These are phyloP conservation scores for Girardinichthys multiradiatus DNA, from an alignment of 2,113 vertebrate species.

Conservation along the genomic window DNA sequence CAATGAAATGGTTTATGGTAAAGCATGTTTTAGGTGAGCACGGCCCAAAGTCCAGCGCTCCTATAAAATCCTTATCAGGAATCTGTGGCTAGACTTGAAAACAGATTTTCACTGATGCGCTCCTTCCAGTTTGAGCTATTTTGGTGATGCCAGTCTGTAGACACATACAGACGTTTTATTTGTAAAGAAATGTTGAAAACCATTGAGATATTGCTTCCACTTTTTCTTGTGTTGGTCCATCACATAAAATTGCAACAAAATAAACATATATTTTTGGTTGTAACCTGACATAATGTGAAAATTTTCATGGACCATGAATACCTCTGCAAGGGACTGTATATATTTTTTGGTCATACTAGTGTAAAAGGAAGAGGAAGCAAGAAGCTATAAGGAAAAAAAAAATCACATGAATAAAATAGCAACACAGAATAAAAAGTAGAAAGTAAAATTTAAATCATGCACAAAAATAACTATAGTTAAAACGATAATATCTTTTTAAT, in stretches of 20 bases:
- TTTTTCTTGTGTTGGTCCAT: not conserved
- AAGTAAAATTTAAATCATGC: not conserved
- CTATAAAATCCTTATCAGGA: too few species aligned
- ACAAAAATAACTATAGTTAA: not conserved
- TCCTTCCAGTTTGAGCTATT: too few species aligned
- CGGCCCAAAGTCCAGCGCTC: not conserved
- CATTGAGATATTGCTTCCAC: not conserved
- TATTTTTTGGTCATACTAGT: too few species aligned
- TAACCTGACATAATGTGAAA: not conserved
- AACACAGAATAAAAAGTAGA: not conserved
- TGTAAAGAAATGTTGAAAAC: not conserved
- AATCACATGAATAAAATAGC: not conserved
- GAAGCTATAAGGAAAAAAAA: too few species aligned
- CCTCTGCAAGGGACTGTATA: too few species aligned
- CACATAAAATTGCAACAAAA: not conserved
- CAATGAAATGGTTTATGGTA: too few species aligned
- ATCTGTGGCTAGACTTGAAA: too few species aligned
- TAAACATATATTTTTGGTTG: not conserved
- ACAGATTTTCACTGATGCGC: too few species aligned
- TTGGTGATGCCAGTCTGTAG: not conserved
- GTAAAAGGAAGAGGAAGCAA: too few species aligned
- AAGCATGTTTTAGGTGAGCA: not conserved
- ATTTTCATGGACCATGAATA: too few species aligned
- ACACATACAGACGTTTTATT: not conserved
- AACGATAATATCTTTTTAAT: slow-evolving; percentile 24